Base-by-base conservation (phyloP, 2,888 invertebrate genomes). In the Arrhopalites spinosus region DNA sequence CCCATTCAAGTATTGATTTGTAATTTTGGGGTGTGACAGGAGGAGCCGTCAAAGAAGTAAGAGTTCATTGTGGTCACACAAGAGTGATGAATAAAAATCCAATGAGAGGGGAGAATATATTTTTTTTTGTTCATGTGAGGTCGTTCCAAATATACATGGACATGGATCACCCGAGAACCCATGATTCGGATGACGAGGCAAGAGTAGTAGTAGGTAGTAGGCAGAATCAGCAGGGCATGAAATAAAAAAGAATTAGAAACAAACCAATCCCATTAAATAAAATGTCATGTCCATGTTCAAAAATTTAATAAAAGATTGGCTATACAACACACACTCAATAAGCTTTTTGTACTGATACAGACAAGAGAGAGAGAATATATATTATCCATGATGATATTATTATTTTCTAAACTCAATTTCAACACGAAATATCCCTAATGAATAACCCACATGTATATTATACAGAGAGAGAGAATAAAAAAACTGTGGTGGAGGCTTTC, bases 231-330 rank as follows among this genome's bases (percentile, higher is more conserved):
- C 7, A 25, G 59, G 23, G 43, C 71, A 71, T 71, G 71, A 71
- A 71, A 71, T 71, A 71, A 71, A 71, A 71, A n/a, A n/a, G n/a
- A n/a, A 71, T 71, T 71, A 71, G 36, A 71, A 71, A 43, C 59
- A 71, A 70, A 71, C 59, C 71, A 71, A 71, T 71, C 59, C 71
- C 71, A 71, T 71, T 71, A 71, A 71, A 71, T 68, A 68, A 68
- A 68, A 68, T 68, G 68, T 68, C 68, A 68, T 68, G 68, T 43
- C 47, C 68, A 68, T 50, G 68, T 68, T 68, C 50, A 68, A 68
- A 68, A 68, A 68, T 68, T 23, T 27, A 68, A 45, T 64, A 47
- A 47, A 27, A 27, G 36, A 64, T 64, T 45, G 67, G 67, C 20
- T 23, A 43, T 15, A 25, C 67, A n/a, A 67, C 43, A 53, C 53